phyloP scores from a whole-genome alignment of 2,888 invertebrate genomes.

The Netelia fuscicornis region DNA sequence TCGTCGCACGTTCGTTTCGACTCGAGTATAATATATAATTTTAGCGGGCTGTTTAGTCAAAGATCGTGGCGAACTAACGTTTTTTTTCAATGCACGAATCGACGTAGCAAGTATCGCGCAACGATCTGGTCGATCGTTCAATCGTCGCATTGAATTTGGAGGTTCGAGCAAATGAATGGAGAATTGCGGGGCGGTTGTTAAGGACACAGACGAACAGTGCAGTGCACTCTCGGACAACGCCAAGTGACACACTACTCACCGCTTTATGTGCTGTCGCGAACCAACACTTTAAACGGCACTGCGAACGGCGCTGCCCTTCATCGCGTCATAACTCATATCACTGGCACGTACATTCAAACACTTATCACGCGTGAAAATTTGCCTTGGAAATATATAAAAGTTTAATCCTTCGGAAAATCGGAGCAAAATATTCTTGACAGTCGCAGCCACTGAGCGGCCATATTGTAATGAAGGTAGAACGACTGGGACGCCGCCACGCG shows the following conservation, averaged over 20 bases:
- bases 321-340: slow-evolving; percentile 33
- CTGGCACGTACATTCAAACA: slow-evolving; percentile 39
- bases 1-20: slow-evolving; percentile 31
- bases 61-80: not conserved
- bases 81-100: not conserved
- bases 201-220: slow-evolving; percentile 34
- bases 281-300: slow-evolving; percentile 47
- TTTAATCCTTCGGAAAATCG: slow-evolving; percentile 78
- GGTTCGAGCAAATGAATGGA: slow-evolving; percentile 4
- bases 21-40: slow-evolving; percentile 44
- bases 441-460: slow-evolving; percentile 81
- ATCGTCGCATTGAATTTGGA: not conserved
- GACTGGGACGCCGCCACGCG: slow-evolving; percentile 57
- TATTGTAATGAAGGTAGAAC: slow-evolving; percentile 75
- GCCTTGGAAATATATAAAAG: slow-evolving; percentile 78
- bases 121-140: not conserved
- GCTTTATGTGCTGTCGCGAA: slow-evolving; percentile 50
- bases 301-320: slow-evolving; percentile 35
- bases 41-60: slow-evolving; percentile 13
- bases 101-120: not conserved
- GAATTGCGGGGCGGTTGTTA: slow-evolving; percentile 20
- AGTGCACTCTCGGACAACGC: slow-evolving; percentile 61
- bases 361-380: slow-evolving; percentile 68
- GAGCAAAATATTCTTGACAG: slow-evolving; percentile 81
- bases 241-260: slow-evolving; percentile 68